Percentiles rank a stretch among this genome's conserved stretches.
phyloP scores from a whole-genome alignment of 2,888 invertebrate genomes.

The Cephus rjabovi region DNA sequence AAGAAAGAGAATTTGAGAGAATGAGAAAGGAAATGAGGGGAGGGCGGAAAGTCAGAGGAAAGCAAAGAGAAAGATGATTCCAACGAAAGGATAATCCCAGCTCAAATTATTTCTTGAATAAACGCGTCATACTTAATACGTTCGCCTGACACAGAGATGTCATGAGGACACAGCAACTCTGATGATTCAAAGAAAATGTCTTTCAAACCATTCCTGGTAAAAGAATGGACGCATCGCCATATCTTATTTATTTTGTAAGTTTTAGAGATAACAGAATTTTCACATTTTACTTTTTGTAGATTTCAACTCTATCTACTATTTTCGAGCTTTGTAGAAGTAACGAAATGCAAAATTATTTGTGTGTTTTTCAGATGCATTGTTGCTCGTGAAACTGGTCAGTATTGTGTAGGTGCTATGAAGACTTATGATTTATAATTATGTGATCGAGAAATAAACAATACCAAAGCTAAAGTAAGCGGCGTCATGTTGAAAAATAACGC shows the following conservation, averaged over 20 bases:
- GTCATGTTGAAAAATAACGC: too few relatives aligned
- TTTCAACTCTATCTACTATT: not conserved
- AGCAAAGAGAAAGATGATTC: not conserved
- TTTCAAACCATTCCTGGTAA: not conserved
- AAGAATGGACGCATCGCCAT: not conserved
- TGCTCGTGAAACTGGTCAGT: not conserved
- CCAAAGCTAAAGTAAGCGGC: too few relatives aligned
- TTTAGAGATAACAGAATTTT: not conserved
- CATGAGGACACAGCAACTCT: not conserved
- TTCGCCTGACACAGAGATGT: not conserved
- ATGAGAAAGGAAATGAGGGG: not conserved
- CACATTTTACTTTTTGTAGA: not conserved
- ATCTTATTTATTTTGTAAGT: not conserved
- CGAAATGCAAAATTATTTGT: too few relatives aligned
- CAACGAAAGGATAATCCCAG: not conserved
- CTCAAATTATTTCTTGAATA: conserved; percentile 1
- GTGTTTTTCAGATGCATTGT: too few relatives aligned
- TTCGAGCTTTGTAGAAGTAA: not conserved
- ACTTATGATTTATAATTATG: too few relatives aligned
- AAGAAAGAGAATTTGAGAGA: not conserved
- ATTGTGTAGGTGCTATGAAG: too few relatives aligned
- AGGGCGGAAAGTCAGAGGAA: not conserved
- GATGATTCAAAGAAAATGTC: not conserved
- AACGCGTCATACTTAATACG: not conserved
- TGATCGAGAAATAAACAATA: too few relatives aligned